phyloP scores from a whole-genome alignment of 2,113 vertebrate species.

The Meriones unguiculatus region DNA sequence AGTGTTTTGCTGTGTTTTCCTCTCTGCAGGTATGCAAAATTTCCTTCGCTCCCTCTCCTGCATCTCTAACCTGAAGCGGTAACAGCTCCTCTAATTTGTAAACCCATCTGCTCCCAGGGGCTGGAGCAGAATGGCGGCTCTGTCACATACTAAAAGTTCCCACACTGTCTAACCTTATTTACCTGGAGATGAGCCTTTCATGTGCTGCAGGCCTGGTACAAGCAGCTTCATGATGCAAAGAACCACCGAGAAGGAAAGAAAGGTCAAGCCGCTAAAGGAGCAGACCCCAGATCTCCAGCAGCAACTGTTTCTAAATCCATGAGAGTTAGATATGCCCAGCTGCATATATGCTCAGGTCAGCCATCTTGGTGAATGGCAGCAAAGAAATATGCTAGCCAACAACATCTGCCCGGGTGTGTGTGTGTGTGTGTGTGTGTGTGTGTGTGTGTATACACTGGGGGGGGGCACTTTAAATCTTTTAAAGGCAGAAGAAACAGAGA shows the following conservation, averaged over 20 bases:
- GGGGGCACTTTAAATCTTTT: neutral
- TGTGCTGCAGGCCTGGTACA: neutral
- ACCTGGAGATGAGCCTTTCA: neutral
- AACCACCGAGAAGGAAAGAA: neutral
- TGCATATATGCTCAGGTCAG: neutral
- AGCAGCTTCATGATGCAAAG: neutral
- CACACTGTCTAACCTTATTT: neutral
- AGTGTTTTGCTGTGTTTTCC: neutral
- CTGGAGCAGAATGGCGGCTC: neutral
- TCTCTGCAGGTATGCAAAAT: constrained; percentile 10
- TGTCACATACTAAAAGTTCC: neutral
- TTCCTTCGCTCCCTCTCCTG: constrained; percentile 16
- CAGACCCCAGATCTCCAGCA: neutral
- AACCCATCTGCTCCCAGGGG: constrained; percentile 27
- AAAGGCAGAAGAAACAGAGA: neutral
- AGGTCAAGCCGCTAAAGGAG: neutral
- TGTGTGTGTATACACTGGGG: neutral
- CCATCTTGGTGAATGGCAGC: accelerated
- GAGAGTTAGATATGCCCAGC: neutral
- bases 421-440: neutral
- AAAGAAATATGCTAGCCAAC: neutral
- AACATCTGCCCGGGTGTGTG: neutral
- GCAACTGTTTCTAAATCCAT: constrained; percentile 4
- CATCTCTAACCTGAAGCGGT: constrained; percentile 32
- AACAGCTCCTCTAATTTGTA: constrained; percentile 64